Conservation (phyloP, 1,140 invertebrate genomes). For the Psilanteris sp. region DNA sequence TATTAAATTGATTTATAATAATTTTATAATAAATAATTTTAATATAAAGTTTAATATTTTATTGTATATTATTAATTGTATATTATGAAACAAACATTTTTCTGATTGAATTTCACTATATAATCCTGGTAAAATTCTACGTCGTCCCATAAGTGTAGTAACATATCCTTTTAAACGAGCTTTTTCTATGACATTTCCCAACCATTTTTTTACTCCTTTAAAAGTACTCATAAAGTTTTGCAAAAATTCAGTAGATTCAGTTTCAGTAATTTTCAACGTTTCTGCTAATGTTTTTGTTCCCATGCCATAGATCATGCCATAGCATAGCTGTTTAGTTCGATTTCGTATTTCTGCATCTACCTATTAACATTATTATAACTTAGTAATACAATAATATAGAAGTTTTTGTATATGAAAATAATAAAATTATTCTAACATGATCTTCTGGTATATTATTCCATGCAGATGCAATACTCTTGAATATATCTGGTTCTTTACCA, state of each 20-base stretch:
- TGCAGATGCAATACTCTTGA: slow-evolving; percentile 90
- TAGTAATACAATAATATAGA: too few relatives aligned
- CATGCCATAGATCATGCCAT: slow-evolving; percentile 99
- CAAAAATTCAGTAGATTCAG: slow-evolving; percentile 89
- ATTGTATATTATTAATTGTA: too few relatives aligned
- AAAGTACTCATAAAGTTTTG: slow-evolving; percentile 91
- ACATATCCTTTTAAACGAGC: slow-evolving; percentile 89
- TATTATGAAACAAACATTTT: slow-evolving; percentile 80
- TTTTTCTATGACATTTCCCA: slow-evolving; percentile 83
- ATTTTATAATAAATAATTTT: too few relatives aligned
- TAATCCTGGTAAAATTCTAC: slow-evolving; percentile 90
- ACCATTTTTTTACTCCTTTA: slow-evolving; percentile 86
- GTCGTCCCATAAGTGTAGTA: slow-evolving; percentile 89
- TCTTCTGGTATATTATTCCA: slow-evolving; percentile 86
- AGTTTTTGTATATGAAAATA: too few relatives aligned
- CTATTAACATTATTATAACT: too few relatives aligned
- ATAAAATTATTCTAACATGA: too few relatives aligned
- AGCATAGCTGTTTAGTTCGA: slow-evolving; percentile 95
- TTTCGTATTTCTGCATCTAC: slow-evolving; percentile 88
- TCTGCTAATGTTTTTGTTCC: slow-evolving; percentile 91
- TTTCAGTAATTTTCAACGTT: slow-evolving; percentile 88
- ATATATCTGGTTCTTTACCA: slow-evolving; percentile 88
- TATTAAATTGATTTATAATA: too few relatives aligned
- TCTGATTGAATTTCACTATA: slow-evolving; percentile 82
- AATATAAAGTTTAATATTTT: too few relatives aligned